Evolutionary conservation across 30 jellyfish, hydroid and myxozoan species (phyloP), one percentile per base, ranked within the genome.

Genomic region (Sanderia malayensis): DNA sequence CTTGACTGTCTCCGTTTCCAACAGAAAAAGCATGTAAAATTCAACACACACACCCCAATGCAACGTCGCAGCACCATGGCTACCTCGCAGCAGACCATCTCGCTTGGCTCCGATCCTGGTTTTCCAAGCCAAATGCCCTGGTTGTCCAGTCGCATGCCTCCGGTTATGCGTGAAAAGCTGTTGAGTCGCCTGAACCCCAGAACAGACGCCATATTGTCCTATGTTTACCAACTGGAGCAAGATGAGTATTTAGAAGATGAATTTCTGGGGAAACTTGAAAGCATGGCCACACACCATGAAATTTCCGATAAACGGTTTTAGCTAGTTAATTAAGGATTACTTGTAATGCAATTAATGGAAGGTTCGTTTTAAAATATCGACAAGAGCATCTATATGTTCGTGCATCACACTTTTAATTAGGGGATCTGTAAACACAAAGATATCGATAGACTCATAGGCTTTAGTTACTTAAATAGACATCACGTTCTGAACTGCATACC

Each of bases 181-280:
- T 25, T 76, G 80, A 76, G 25, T 70, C 59, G 80, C 21, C 84
- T 81, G 11, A 81, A 68, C 0, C 93, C 93, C 22, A 58, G 82
- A 24, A 70, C 93, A 1, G 85, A 81, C 20, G 80, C 58, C 31
- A 70, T 81, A 18, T 62, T 81, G 28, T 32, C 64, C 46, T 31
- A 70, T 25, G 93, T 81, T 18, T 58, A 70, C 17, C 84, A 68
- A 26, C 44, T 81, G 34, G 93, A 81, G 55, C 72, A 69, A 24
- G 93, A 81, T 25, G 85, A 81, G 27, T n/a, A 61, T 8, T 19
- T 81, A 22, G 93, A 70, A 24, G 93, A 81, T 6, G 93, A 81
- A 44, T 81, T 81, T 46, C 70, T 61, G 69, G 52, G 84, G 59
- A 62, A 57, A 28, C 67, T 81, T 28, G 93, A 81, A 46, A 69